Evolutionary conservation across 1,140 invertebrate genomes (phyloP).

Genomic region (Bombus confusus): DNA sequence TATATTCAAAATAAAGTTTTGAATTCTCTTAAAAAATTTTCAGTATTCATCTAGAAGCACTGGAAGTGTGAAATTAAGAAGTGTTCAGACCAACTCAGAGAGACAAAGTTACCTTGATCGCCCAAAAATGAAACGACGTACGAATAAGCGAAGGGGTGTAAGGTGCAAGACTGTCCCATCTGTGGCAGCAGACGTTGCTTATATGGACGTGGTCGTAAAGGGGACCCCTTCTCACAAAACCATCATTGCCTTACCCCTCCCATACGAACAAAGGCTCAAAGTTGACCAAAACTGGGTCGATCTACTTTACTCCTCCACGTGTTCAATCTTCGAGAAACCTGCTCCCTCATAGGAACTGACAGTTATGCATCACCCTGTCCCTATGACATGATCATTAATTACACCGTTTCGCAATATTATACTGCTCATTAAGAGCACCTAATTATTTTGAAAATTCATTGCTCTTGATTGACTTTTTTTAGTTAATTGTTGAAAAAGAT

Average conservation of each 20-base stretch:
- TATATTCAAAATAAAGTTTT: too few relatives aligned
- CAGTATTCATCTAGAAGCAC: neutral
- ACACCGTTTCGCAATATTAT: constrained; percentile 7
- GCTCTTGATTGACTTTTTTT: neutral
- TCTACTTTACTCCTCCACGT: constrained; percentile 48
- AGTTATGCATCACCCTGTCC: neutral
- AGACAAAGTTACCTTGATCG: constrained; percentile 45
- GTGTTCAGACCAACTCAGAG: neutral
- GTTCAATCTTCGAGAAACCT: constrained; percentile 32
- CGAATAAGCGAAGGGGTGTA: constrained; percentile 70
- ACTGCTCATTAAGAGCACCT: neutral
- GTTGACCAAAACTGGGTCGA: constrained; percentile 73
- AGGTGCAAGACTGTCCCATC: constrained; percentile 70
- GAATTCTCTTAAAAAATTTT: too few relatives aligned
- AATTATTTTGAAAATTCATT: neutral
- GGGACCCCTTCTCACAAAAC: constrained; percentile 64
- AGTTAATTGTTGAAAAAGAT: neutral
- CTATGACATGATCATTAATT: neutral
- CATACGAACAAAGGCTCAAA: constrained; percentile 55
- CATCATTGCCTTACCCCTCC: constrained; percentile 49
- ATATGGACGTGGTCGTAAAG: constrained; percentile 66
- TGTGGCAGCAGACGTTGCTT: constrained; percentile 67
- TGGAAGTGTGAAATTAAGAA: neutral
- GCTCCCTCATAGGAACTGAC: neutral
- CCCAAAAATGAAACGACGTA: constrained; percentile 16